Percentiles rank a stretch among this genome's conserved stretches.
Evolutionary conservation across 2,797 vertebrate species (phyloP).

Genomic region (Smutsia temminckii): DNA sequence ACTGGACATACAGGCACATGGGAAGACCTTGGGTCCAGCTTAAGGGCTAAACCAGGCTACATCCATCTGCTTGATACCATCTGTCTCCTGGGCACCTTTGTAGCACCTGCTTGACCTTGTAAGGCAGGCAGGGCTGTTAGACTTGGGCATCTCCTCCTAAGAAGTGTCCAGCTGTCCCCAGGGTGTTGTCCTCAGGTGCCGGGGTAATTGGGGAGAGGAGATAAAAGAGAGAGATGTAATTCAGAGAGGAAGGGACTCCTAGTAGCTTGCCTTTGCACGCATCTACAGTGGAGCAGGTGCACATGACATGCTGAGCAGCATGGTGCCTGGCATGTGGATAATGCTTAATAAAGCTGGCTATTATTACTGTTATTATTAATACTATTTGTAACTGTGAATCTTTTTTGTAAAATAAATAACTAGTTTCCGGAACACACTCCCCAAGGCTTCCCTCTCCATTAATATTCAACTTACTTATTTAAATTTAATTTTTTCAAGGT

Average conservation of each 20-base stretch:
- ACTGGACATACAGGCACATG: background rate
- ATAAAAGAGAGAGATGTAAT: background rate
- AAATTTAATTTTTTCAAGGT: slow-evolving; percentile 72
- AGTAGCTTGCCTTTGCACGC: fast-evolving
- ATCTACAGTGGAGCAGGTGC: fast-evolving
- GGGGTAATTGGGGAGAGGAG: background rate
- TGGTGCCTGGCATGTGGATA: background rate
- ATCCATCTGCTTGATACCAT: background rate
- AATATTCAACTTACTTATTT: slow-evolving; percentile 72
- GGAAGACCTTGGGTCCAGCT: background rate
- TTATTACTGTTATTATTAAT: slow-evolving; percentile 62
- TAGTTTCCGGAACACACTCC: slow-evolving; percentile 45
- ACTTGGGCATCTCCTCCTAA: background rate
- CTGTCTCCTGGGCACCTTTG: background rate
- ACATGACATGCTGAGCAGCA: fast-evolving
- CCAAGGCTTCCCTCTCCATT: slow-evolving; percentile 48
- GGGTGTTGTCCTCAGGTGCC: background rate
- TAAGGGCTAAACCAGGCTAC: background rate
- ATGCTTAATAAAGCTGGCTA: slow-evolving; percentile 44
- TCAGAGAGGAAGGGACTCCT: background rate
- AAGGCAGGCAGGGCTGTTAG: background rate
- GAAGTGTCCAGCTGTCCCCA: background rate
- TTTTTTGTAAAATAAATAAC: slow-evolving; percentile 70
- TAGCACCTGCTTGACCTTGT: background rate
- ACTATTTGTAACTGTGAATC: slow-evolving; percentile 52